Evolutionary conservation across 2,888 invertebrate species (phyloP), one percentile per base, ranked within the genome.

Genomic region (Atethmia centrago): DNA sequence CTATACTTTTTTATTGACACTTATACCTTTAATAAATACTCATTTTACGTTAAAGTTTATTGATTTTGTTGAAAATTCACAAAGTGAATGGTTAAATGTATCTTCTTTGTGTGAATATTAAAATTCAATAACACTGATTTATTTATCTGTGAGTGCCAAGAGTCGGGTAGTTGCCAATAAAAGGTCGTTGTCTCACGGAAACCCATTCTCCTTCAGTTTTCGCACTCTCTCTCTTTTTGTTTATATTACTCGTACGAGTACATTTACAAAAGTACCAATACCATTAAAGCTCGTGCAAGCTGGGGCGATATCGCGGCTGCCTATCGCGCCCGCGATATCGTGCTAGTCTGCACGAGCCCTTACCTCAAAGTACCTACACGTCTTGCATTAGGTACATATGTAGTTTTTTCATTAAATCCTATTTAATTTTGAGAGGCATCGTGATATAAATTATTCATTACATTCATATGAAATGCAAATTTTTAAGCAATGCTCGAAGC

Each of bases 161-260:
- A 79, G 80, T 80, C 73, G 77, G 80, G 82, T 85, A 85, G 79
- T 82, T 86, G 81, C 77, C 79, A 75, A 83, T 80, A 82, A 84
- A 81, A 79, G 83, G 84, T 87, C 87, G 86, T 89, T 88, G 86
- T 88, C 84, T 79, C 62, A 76, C 79, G 77, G 75, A 87, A 88
- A 86, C 83, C 77, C 83, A 86, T 88, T 88, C 87, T 83, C 71
- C 66, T 74, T 69, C 65, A 72, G 74, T 80, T 82, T 80, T 76
- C 71, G 76, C 75, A 78, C 72, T 77, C 83, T 78, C 83, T 78
- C 73, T 71, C 71, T 83, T 78, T 84, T 73, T 80, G 74, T 87
- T 83, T 85, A 77, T 80, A 73, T 82, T 25, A 70, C 62, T 5
- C 51, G 14, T 83, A n/a, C n/a, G n/a, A n/a, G n/a, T n/a, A 77